Conservation (phyloP, 1,140 invertebrate species). For the Sweltsa coloradensis region DNA sequence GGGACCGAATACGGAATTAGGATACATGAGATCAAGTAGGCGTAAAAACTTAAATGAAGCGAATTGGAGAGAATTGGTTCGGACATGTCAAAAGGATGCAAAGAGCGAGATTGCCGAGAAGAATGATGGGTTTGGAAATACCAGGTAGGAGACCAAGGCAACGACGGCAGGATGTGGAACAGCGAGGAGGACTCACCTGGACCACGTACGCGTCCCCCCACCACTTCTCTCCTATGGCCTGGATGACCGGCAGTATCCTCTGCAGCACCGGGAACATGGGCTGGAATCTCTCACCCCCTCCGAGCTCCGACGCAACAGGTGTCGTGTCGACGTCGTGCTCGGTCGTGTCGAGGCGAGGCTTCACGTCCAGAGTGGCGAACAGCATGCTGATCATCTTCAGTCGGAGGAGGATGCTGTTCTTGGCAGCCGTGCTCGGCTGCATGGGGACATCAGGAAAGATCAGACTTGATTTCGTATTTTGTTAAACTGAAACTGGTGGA, state of each 20-base stretch:
- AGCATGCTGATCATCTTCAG: constrained; percentile 59
- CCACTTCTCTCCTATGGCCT: constrained; percentile 39
- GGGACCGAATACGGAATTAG: too few relatives aligned
- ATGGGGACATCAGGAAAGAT: too few relatives aligned
- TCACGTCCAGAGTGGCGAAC: constrained; percentile 47
- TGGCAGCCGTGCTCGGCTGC: constrained; percentile 32
- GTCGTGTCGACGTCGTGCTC: constrained; percentile 8
- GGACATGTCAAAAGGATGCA: too few relatives aligned
- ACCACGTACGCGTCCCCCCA: constrained; percentile 40
- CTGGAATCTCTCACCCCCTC: constrained; percentile 27
- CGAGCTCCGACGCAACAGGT: constrained; percentile 25
- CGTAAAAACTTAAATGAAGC: too few relatives aligned
- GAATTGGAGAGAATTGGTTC: too few relatives aligned
- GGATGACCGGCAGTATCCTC: constrained; percentile 44
- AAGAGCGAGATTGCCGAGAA: too few relatives aligned
- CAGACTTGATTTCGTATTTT: constrained; percentile 1
- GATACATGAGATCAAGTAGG: too few relatives aligned
- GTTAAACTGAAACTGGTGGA: background rate
- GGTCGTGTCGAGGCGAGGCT: constrained; percentile 22
- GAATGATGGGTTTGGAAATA: too few relatives aligned
- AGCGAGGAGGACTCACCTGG: too few relatives aligned
- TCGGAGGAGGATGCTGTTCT: constrained; percentile 35
- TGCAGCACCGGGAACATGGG: constrained; percentile 41
- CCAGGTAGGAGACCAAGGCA: too few relatives aligned
- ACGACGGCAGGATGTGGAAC: too few relatives aligned